Evolutionary conservation across 2,797 vertebrate species (phyloP).

Genomic region (Bovichtus diacanthus): DNA sequence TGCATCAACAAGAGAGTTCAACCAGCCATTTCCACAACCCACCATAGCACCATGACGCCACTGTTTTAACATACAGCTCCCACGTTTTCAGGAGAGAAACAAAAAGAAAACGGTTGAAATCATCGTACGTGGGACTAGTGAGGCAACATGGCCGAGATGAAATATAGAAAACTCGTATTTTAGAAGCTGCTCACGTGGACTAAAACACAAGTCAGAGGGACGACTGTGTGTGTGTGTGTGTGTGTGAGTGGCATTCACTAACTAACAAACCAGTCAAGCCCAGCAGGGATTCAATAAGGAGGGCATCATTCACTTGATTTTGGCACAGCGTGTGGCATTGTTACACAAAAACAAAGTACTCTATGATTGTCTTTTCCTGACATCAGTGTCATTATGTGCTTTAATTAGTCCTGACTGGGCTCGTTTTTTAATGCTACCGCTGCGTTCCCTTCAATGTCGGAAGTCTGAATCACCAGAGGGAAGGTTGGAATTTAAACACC

Average conservation of each 20-base stretch:
- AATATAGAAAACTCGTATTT: constrained; percentile 22
- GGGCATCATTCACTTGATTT: constrained; percentile 61
- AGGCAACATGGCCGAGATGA: constrained; percentile 40
- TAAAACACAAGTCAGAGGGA: constrained; percentile 14
- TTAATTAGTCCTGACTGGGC: constrained; percentile 46
- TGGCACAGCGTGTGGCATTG: constrained; percentile 79
- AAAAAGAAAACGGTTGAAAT: neutral
- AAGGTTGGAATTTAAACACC: neutral
- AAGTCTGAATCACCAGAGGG: constrained; percentile 11
- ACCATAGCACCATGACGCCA: constrained; percentile 71
- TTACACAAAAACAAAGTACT: constrained; percentile 40
- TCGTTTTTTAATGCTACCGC: constrained; percentile 24
- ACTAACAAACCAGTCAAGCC: constrained; percentile 31
- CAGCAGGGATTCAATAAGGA: constrained; percentile 34
- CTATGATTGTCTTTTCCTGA: constrained; percentile 65
- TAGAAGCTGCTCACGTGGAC: constrained; percentile 32
- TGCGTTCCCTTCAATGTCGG: constrained; percentile 41
- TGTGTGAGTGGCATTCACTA: constrained; percentile 36
- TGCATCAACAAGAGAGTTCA: constrained; percentile 34
- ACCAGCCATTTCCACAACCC: constrained; percentile 35
- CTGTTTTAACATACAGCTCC: constrained; percentile 29
- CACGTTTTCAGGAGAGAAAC: constrained; percentile 2
- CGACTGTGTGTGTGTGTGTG: too few relatives aligned
- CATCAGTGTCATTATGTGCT: constrained; percentile 62
- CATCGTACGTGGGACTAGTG: constrained; percentile 9